Evolutionary conservation across 2,888 invertebrate species (phyloP).

Genomic region (Troides aeacus): DNA sequence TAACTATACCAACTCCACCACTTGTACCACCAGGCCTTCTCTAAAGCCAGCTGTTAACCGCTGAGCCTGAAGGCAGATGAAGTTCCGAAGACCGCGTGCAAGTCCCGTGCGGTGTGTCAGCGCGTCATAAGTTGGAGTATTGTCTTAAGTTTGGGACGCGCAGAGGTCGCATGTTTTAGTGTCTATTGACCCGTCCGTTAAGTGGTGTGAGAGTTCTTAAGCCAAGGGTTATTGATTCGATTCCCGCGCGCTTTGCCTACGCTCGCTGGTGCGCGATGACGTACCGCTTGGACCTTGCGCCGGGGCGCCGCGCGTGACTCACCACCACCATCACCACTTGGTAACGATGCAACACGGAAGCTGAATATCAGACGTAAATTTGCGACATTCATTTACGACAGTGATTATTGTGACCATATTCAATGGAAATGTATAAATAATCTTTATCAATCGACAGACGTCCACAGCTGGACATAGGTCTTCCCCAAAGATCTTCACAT

Average conservation of each 20-base stretch:
- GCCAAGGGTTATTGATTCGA: constrained; percentile 28
- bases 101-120: constrained; percentile 11
- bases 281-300: background rate
- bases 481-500: too few relatives aligned
- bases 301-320: too few relatives aligned
- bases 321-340: too few relatives aligned
- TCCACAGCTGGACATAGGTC: too few relatives aligned
- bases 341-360: too few relatives aligned
- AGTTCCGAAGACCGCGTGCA: background rate
- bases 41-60: background rate
- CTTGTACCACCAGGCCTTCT: background rate
- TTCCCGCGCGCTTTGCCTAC: constrained; percentile 8
- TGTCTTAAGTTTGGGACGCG: constrained; percentile 27
- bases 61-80: background rate
- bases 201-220: constrained; percentile 30
- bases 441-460: too few relatives aligned
- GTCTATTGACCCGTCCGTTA: constrained; percentile 30
- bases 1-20: too few relatives aligned
- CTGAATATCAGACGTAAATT: too few relatives aligned
- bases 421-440: too few relatives aligned
- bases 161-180: constrained; percentile 30
- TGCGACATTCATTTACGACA: too few relatives aligned
- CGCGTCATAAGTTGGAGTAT: constrained; percentile 17
- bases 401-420: too few relatives aligned
- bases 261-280: background rate